Conservation (phyloP, 2,888 invertebrate genomes). For the Oasisia sp. region DNA sequence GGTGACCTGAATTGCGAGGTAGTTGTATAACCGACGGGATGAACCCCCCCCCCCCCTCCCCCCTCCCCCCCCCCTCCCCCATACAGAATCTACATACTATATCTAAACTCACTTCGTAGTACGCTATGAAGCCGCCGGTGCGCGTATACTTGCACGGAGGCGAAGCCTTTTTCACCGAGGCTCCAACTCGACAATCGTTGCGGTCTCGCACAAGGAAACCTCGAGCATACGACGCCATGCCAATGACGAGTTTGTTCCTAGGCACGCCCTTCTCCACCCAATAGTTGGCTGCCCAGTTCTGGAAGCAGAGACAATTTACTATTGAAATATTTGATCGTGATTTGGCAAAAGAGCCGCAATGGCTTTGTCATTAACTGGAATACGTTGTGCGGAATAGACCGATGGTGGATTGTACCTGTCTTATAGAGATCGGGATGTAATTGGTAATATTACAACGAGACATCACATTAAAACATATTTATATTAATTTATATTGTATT, state of each 20-base stretch:
- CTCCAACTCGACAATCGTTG: slow-evolving; percentile 45
- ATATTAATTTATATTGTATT: too few species aligned
- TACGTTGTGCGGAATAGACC: background rate
- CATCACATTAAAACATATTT: too few species aligned
- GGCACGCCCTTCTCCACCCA: slow-evolving; percentile 54
- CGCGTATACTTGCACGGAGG: slow-evolving; percentile 50
- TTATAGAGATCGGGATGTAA: background rate
- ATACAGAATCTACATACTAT: too few species aligned
- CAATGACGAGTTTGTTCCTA: slow-evolving; percentile 51
- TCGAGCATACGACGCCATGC: slow-evolving; percentile 55
- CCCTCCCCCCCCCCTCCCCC: too few species aligned
- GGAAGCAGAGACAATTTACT: background rate
- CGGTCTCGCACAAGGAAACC: slow-evolving; percentile 48
- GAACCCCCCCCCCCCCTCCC: too few species aligned
- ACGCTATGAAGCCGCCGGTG: slow-evolving; percentile 54
- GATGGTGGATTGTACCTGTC: background rate
- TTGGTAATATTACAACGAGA: too few species aligned
- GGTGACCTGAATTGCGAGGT: too few species aligned
- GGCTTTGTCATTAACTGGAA: background rate
- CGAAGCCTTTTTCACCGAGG: slow-evolving; percentile 47
- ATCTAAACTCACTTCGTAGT: slow-evolving; percentile 53
- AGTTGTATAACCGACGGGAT: too few species aligned
- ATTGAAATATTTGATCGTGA: background rate
- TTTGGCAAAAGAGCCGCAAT: background rate
- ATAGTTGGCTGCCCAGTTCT: slow-evolving; percentile 47